Percentiles rank a stretch among this genome's conserved stretches.
These are phyloP conservation scores for Phalacrocorax aristotelis DNA, from an alignment of 2,113 vertebrate genomes.

Conservation along the genomic window DNA sequence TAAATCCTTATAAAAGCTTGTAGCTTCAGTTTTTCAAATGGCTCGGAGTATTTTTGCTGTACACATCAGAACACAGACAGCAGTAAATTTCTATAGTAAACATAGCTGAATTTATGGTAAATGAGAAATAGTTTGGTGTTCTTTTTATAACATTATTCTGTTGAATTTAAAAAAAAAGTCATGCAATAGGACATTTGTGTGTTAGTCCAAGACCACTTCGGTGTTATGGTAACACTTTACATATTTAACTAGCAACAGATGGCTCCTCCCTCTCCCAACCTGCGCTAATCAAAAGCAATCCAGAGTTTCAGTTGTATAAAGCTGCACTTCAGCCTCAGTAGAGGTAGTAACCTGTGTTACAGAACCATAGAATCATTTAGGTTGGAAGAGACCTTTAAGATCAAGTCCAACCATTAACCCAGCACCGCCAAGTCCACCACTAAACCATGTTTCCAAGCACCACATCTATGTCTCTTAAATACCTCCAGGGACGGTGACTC, in stretches of 20 bases:
- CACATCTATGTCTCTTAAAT: no score
- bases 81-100: neutral
- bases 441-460: no score
- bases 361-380: no score
- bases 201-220: neutral
- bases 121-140: neutral
- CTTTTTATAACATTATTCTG: neutral
- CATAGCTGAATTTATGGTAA: neutral
- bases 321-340: neutral
- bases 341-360: neutral
- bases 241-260: neutral
- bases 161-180: neutral
- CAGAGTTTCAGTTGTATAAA: neutral
- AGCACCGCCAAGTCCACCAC: no score
- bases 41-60: neutral
- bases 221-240: neutral
- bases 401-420: no score
- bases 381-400: no score
- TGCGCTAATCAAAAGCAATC: neutral
- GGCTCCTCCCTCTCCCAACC: neutral
- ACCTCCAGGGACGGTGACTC: no score
- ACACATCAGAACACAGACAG: neutral
- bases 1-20: neutral
- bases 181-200: neutral
- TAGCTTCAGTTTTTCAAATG: neutral